Conservation (phyloP, 2,888 invertebrate genomes). For the Xestoiulus laeticollis region DNA sequence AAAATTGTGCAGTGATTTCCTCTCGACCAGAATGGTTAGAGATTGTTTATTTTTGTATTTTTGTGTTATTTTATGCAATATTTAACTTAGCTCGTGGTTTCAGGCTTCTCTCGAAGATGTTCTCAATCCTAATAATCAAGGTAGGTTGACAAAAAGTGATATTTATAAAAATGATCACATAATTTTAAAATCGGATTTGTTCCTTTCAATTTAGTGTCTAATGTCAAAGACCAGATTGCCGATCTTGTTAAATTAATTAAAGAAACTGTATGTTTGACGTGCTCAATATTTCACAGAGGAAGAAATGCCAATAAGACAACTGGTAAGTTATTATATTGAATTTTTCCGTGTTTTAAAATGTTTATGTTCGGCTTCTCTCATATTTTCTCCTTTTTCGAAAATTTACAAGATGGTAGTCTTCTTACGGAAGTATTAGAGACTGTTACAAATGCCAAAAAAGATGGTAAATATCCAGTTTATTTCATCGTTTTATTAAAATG, state of each 20-base stretch:
- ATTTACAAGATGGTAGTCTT: not conserved
- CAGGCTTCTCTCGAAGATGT: conserved; percentile 40
- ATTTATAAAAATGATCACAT: not conserved
- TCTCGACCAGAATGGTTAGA: conserved; percentile 48
- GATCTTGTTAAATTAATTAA: not conserved
- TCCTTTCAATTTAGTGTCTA: not conserved
- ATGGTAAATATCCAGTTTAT: conserved; percentile 32
- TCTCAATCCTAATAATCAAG: conserved; percentile 36
- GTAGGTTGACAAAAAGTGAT: not conserved
- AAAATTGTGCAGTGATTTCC: conserved; percentile 50
- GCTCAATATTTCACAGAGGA: conserved; percentile 10
- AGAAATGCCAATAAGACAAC: not conserved
- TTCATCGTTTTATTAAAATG: not conserved
- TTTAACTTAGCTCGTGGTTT: not conserved
- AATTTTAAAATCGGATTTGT: not conserved
- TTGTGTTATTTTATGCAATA: too few relatives aligned
- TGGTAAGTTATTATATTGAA: not conserved
- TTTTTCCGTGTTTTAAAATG: not conserved
- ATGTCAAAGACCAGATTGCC: conserved; percentile 49
- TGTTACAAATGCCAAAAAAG: not conserved
- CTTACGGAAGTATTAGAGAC: not conserved
- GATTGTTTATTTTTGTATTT: not conserved
- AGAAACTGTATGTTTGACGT: conserved; percentile 42
- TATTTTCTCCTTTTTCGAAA: not conserved
- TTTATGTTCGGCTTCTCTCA: not conserved